phyloP scores from a whole-genome alignment of 1,140 invertebrate genomes.

The Stegodyphus mimosarum region DNA sequence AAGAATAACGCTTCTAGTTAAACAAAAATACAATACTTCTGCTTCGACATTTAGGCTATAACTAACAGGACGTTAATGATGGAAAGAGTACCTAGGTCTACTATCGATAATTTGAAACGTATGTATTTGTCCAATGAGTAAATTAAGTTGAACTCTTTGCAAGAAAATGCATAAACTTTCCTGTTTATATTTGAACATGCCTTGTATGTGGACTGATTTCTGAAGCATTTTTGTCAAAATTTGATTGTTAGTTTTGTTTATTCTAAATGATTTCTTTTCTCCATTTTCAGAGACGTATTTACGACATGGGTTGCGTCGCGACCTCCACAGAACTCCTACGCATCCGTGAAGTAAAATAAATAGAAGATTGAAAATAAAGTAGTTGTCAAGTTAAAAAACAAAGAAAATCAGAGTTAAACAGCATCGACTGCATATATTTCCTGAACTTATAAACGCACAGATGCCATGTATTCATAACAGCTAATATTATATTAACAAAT shows the following conservation, averaged over 20 bases:
- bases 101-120: too few relatives aligned
- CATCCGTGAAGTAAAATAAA: conserved; percentile 46
- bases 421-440: conserved; percentile 39
- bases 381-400: background rate
- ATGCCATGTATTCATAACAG: background rate
- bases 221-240: too few relatives aligned
- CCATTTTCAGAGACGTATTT: conserved; percentile 40
- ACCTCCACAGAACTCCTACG: conserved; percentile 50
- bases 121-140: too few relatives aligned
- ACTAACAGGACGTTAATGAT: too few relatives aligned
- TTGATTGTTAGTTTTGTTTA: background rate
- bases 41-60: too few relatives aligned
- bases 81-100: too few relatives aligned
- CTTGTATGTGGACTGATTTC: background rate
- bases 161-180: background rate
- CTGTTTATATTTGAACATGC: background rate
- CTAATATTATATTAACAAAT: background rate
- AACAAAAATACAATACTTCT: too few relatives aligned
- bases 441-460: conserved; percentile 49
- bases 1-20: too few relatives aligned
- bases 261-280: conserved; percentile 4
- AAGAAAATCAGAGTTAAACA: background rate
- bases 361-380: background rate
- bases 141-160: too few relatives aligned
- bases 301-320: conserved; percentile 49